Base-by-base conservation (phyloP, 2,113 vertebrate species). In the Tretioscincus oriximinensis region DNA sequence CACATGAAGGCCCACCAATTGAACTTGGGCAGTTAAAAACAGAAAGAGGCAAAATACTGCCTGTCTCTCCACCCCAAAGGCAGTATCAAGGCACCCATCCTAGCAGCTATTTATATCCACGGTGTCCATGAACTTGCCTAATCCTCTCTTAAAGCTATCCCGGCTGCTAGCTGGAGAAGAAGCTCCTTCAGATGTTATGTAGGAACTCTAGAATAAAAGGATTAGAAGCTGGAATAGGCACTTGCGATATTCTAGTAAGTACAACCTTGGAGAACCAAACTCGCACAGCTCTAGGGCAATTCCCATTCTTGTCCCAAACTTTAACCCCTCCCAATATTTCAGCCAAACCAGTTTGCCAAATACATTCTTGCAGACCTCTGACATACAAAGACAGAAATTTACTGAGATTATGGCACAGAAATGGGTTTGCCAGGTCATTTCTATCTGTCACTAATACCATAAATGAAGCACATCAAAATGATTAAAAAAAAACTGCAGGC, bases 401-500 rank as follows among this genome's bases (percentile, higher is more conserved):
- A 60, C 10, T 22, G 28, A 51, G 41, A 18, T 22, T 16, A 47
- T 21, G 54, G 22, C 41, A 31, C 35, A 73, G 7, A 10, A 47
- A 16, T 58, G 6, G 35, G 12, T 67, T 69, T 1, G 26, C 12
- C 68, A 77, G 47, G 18, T n/a, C 58, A 76, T 84, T 49, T 28
- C 45, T 51, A 63, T n/a, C 1, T 0, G 69, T 18, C 68, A 28
- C 9, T 45, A 49, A 49, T 35, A 21, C 26, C 58, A 80, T 21
- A 26, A 18, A 80, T 45, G n/a, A 78, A 35, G 47, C 7, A 11
- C 11, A 35, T n/a, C 35, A 74, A 4, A 7, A 6, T 24, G 28
- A 60, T 31, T 8, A 16, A 49, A 41, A 22, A 29, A 14, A 21
- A 8, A 78, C 60, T 29, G 63, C 0, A 0, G 0, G 0, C 54